phyloP scores from a whole-genome alignment of 1,140 invertebrate species.

The Meloidogyne floridensis region DNA sequence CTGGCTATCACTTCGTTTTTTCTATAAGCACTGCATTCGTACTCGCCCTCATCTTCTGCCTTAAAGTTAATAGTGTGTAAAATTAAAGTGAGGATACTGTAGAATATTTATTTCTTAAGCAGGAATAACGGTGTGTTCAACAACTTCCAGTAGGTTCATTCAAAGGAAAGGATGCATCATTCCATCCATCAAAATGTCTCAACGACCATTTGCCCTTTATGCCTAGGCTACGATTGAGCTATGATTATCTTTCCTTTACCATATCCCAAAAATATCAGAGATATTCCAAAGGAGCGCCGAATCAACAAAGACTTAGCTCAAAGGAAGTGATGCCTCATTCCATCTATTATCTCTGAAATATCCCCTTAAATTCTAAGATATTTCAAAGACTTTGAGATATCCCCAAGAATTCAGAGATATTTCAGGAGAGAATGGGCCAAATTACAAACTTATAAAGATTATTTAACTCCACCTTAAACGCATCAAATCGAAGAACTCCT shows the following conservation, averaged over 20 bases:
- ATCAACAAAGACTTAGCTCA: too few relatives aligned
- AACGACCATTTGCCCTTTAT: background rate
- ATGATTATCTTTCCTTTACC: too few relatives aligned
- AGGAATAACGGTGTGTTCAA: background rate
- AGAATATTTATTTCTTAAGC: background rate
- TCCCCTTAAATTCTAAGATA: background rate
- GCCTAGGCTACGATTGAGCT: too few relatives aligned
- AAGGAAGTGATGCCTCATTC: background rate
- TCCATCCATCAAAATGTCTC: background rate
- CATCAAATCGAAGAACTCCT: slow-evolving; percentile 59
- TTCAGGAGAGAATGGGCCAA: background rate
- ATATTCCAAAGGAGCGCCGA: too few relatives aligned
- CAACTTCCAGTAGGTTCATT: background rate
- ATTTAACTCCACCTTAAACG: slow-evolving; percentile 53
- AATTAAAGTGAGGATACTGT: background rate
- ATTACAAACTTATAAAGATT: slow-evolving; percentile 23
- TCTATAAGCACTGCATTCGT: slow-evolving; percentile 62
- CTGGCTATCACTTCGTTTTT: slow-evolving; percentile 60
- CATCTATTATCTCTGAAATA: background rate
- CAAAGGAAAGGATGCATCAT: background rate
- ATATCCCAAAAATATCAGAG: too few relatives aligned
- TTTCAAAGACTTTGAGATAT: background rate
- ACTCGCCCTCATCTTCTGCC: slow-evolving; percentile 59
- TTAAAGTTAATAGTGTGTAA: slow-evolving; percentile 15
- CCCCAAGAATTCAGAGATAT: background rate